phyloP scores from a whole-genome alignment of 2,797 vertebrate genomes.

The Halcyon badia region DNA sequence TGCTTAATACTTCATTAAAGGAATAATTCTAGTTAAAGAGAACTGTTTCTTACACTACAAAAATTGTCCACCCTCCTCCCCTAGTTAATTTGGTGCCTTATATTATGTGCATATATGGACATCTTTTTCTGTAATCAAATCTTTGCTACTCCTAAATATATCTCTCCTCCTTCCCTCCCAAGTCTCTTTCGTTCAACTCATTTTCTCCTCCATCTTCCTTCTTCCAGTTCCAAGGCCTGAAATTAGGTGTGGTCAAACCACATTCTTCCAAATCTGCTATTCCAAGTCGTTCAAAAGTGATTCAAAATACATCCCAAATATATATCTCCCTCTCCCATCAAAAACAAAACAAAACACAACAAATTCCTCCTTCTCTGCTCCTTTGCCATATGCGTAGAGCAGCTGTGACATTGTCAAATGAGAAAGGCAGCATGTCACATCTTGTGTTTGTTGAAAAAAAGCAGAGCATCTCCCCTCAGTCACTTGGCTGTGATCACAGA shows the following conservation, averaged over 20 bases:
- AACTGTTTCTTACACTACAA: neutral
- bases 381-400: neutral
- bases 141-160: neutral
- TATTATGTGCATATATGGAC: neutral
- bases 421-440: neutral
- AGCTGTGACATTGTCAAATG: neutral
- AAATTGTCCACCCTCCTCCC: neutral
- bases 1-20: neutral
- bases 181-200: neutral
- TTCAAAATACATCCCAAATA: neutral
- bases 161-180: neutral
- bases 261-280: neutral
- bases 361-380: neutral
- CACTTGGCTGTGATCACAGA: slow-evolving; percentile 9
- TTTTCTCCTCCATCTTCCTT: neutral
- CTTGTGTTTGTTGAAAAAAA: neutral
- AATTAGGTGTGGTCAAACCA: neutral
- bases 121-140: neutral
- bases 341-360: neutral
- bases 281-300: neutral
- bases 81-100: neutral
- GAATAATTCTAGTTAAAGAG: neutral
- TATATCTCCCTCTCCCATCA: too few relatives aligned
- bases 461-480: neutral
- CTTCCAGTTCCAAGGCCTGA: neutral